Evolutionary conservation across 1,140 invertebrate genomes (phyloP).

Genomic region (Brachystomella parvula): DNA sequence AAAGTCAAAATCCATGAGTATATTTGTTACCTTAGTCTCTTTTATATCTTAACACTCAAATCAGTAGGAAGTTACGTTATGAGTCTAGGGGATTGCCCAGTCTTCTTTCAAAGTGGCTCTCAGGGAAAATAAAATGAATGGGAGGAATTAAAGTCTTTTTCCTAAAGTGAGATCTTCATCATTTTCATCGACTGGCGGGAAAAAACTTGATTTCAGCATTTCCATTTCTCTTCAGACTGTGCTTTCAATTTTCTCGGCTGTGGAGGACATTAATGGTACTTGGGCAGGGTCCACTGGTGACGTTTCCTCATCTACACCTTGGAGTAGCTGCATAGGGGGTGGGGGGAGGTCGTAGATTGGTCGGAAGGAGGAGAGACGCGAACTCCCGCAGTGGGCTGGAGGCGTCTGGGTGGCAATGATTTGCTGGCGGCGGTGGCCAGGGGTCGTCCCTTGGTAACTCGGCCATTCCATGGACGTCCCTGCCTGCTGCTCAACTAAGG

Average conservation of each 20-base stretch:
- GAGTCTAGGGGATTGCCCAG: too few species aligned
- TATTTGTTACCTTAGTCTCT: too few species aligned
- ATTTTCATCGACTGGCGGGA: too few species aligned
- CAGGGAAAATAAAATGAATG: too few species aligned
- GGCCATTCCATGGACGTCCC: conserved; percentile 34
- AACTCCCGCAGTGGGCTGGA: conserved; percentile 5
- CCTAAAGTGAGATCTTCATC: too few species aligned
- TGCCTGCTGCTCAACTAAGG: conserved; percentile 15
- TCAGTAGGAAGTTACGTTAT: too few species aligned
- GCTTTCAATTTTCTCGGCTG: conserved; percentile 37
- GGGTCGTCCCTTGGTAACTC: conserved; percentile 31
- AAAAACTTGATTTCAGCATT: too few species aligned
- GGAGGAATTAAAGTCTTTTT: too few species aligned
- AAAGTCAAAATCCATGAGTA: too few species aligned
- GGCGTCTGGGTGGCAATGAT: neutral
- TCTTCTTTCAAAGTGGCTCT: too few species aligned
- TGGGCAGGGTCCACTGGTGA: conserved; percentile 23
- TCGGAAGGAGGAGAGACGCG: conserved; percentile 18
- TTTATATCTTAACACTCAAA: too few species aligned
- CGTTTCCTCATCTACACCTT: conserved; percentile 32
- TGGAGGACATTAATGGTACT: conserved; percentile 30
- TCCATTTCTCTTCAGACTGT: too few species aligned
- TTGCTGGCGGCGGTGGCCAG: conserved; percentile 16
- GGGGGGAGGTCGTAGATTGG: conserved; percentile 12
- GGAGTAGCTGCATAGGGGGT: conserved; percentile 32